Conservation (phyloP, 2,113 vertebrate genomes). For the Dicerorhinus sumatrensis region DNA sequence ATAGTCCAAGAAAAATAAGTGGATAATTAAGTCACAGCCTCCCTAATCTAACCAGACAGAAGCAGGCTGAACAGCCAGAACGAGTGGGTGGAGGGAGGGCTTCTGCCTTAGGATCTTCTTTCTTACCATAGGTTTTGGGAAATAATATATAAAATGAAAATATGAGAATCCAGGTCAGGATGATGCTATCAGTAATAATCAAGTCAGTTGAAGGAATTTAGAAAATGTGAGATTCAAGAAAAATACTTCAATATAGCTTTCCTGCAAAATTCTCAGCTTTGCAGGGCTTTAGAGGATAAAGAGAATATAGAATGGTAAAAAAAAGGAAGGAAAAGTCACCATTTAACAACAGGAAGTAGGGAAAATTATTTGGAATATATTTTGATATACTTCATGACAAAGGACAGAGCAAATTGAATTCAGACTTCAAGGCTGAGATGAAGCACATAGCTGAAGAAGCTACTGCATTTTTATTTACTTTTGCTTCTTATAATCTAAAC, state of each 20-base stretch:
- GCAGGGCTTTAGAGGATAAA: neutral
- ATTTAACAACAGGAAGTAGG: neutral
- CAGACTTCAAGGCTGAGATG: neutral
- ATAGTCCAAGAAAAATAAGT: neutral
- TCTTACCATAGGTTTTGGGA: neutral
- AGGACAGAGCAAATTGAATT: neutral
- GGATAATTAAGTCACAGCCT: neutral
- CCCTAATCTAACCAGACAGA: neutral
- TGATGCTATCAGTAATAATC: neutral
- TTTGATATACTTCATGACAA: neutral
- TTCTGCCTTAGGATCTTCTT: neutral
- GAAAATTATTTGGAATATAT: neutral
- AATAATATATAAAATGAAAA: constrained; percentile 6
- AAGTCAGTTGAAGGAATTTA: constrained; percentile 19
- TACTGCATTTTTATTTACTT: neutral
- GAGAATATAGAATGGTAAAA: neutral
- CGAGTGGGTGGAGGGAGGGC: neutral
- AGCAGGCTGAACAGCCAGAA: neutral
- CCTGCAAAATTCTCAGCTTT: constrained; percentile 9
- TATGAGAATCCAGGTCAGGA: neutral
- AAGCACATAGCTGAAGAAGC: neutral
- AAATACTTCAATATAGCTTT: neutral
- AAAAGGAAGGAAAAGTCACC: neutral
- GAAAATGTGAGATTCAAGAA: neutral
- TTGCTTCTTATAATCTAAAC: neutral